Conservation (phyloP, 1,140 invertebrate genomes). For the Sinonovacula constricta region DNA sequence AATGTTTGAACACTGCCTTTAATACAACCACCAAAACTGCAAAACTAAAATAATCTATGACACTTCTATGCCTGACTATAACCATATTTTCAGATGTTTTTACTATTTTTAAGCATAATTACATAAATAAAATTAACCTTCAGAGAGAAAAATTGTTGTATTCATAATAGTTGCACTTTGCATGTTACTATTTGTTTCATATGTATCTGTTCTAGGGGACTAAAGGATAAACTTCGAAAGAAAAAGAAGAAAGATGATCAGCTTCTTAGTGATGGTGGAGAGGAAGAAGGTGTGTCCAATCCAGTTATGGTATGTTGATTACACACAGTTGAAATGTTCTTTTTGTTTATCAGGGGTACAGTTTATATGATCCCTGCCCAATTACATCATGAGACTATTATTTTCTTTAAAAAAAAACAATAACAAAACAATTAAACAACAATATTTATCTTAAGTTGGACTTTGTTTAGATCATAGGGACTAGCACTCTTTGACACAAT, state of each 20-base stretch:
- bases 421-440: background rate
- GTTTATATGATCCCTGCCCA: background rate
- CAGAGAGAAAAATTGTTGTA: too few relatives aligned
- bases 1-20: too few relatives aligned
- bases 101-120: too few relatives aligned
- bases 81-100: too few relatives aligned
- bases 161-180: too few relatives aligned
- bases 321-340: background rate
- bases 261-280: conserved; percentile 24
- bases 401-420: background rate
- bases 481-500: background rate
- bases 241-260: conserved; percentile 37
- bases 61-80: too few relatives aligned
- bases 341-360: background rate
- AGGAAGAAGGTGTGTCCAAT: conserved; percentile 44
- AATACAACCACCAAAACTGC: too few relatives aligned
- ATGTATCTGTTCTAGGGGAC: background rate
- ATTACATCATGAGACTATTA: background rate
- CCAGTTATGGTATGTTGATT: conserved; percentile 25
- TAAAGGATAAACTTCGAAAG: conserved; percentile 20
- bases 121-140: too few relatives aligned
- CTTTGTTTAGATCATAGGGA: background rate
- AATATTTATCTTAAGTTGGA: background rate
- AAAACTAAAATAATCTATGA: too few relatives aligned
- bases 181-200: too few relatives aligned